Base-by-base conservation (phyloP, 2,113 vertebrate genomes). In the Cyprinodon variegatus region DNA sequence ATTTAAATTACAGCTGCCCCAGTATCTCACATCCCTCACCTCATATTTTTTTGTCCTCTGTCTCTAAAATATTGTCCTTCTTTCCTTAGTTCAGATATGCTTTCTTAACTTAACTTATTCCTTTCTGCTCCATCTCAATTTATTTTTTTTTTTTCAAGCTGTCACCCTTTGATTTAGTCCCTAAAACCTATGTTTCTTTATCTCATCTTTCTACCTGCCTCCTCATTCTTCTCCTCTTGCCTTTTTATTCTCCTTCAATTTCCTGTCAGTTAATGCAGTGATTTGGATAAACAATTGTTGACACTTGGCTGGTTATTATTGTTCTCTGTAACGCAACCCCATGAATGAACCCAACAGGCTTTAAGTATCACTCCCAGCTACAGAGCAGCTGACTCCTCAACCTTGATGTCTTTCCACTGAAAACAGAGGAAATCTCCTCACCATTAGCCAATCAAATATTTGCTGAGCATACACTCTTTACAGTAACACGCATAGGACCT, bases 1-100 rank as follows among this genome's bases (percentile, higher is more conserved):
- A 91, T 90, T 84, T 74, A 86, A 91, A 87, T 89, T 63, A 78
- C 67, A 73, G 70, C 86, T 79, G 68, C 78, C 38, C 65, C 74
- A 29, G 8, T 17, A 74, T 64, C 76, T 70, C 71, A 65, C 61
- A 72, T 61, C 74, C n/a, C 70, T 75, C 22, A 5, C 77, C 36
- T 68, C 61, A 17, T 73, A 68, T 39, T 46, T 78, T 65, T 41
- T 41, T 11, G 29, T 12, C 40, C 41, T 82, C 78, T 63, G 59
- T 83, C 78, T 76, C 70, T 73, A 73, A 80, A 67, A 65, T 83
- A 79, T 83, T 77, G n/a, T 72, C 70, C 73, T 66, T 22, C 53
- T 68, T 70, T 74, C 40, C 29, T 15, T 3, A 7, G 38, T 38
- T 66, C 72, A 39, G 36, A 37, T 38, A 76, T 76, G 68, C 63